Conservation (phyloP, 2,797 vertebrate genomes). For the Ibycter americanus region DNA sequence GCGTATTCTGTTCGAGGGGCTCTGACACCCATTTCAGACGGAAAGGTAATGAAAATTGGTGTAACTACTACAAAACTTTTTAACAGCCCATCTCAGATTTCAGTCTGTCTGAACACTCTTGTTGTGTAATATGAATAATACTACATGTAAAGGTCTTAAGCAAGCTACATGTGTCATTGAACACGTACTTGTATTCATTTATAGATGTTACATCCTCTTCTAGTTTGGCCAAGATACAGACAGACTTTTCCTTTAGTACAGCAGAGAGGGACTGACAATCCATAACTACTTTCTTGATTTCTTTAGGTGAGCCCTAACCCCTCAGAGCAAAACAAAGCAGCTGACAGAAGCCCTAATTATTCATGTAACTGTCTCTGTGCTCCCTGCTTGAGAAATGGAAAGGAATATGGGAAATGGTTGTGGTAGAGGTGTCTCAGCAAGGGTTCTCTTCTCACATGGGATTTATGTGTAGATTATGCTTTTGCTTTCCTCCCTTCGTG, state of each 20-base stretch:
- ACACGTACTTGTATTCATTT: neutral
- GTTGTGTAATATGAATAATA: neutral
- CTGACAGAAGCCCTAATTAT: neutral
- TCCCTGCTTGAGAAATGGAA: neutral
- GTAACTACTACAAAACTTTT: neutral
- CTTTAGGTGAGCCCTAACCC: neutral
- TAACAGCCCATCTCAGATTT: neutral
- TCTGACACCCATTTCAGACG: neutral
- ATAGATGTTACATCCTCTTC: neutral
- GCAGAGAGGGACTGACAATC: neutral
- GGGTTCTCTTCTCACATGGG: neutral
- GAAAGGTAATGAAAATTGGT: neutral
- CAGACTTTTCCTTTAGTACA: neutral
- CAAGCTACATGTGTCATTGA: rapidly evolving
- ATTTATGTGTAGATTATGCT: neutral
- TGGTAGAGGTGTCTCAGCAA: neutral
- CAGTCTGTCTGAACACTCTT: neutral
- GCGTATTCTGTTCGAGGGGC: neutral
- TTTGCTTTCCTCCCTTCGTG: neutral
- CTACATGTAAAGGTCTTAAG: neutral
- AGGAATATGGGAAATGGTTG: neutral
- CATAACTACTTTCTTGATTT: neutral
- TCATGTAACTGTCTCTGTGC: neutral
- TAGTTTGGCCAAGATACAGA: neutral
- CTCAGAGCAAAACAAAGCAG: neutral